These are phyloP conservation scores for Emydura subglobosa DNA, from an alignment of 2,113 vertebrate genomes.

Conservation along the genomic window DNA sequence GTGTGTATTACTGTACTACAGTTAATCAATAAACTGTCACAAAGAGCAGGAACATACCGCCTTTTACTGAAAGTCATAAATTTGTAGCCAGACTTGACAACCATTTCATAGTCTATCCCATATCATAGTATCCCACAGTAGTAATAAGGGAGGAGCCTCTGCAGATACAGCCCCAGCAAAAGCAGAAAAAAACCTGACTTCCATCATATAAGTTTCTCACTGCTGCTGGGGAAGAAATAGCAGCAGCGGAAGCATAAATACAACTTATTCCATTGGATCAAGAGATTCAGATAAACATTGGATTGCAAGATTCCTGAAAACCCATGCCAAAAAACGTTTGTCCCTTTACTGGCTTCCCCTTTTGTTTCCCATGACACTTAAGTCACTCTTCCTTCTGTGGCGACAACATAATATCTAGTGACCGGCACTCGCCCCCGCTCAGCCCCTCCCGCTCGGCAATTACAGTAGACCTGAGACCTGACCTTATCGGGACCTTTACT, in stretches of 20 bases:
- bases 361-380: background rate
- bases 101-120: background rate
- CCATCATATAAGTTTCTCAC: background rate
- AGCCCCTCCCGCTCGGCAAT: no score
- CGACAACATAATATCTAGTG: no score
- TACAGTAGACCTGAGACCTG: no score
- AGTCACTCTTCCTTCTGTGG: background rate
- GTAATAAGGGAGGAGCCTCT: background rate
- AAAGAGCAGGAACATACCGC: background rate
- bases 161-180: background rate
- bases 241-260: background rate
- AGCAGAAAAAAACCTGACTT: background rate
- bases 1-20: background rate
- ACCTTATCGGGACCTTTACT: no score
- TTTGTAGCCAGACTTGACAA: background rate
- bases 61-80: background rate
- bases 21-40: background rate
- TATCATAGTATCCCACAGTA: background rate
- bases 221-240: background rate
- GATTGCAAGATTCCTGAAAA: background rate
- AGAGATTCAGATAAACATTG: background rate
- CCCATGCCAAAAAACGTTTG: background rate
- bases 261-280: background rate
- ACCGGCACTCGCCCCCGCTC: no score
- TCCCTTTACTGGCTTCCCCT: background rate